Percentiles rank a stretch among this genome's conserved stretches.
phyloP scores from a whole-genome alignment of 1,140 invertebrate species.

The Platorchestia sp. region DNA sequence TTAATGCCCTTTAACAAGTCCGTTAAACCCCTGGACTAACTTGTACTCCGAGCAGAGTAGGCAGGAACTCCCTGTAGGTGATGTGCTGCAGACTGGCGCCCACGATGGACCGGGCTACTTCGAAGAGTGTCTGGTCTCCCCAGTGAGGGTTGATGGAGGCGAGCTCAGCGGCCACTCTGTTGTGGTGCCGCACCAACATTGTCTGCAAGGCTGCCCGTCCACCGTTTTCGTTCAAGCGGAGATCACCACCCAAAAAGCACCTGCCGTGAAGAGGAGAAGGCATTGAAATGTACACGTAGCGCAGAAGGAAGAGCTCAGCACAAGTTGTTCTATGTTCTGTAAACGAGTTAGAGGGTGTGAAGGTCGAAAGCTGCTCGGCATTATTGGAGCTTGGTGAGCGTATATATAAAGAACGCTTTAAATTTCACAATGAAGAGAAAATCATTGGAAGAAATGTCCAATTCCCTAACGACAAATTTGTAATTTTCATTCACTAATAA shows the following conservation, averaged over 20 bases:
- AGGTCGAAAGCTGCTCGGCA: not conserved
- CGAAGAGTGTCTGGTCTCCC: slow-evolving; percentile 72
- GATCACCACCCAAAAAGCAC: slow-evolving; percentile 96
- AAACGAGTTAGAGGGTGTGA: not conserved
- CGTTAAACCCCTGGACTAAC: slow-evolving; percentile 32
- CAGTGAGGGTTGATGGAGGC: slow-evolving; percentile 70
- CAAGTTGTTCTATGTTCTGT: not conserved
- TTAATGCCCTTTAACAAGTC: not conserved
- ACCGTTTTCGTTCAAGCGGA: slow-evolving; percentile 86
- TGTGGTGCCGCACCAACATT: slow-evolving; percentile 75
- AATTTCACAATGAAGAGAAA: not conserved
- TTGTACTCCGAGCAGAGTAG: slow-evolving; percentile 82
- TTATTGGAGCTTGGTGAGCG: no score
- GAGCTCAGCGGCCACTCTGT: slow-evolving; percentile 73
- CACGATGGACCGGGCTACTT: slow-evolving; percentile 78
- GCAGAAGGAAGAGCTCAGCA: not conserved
- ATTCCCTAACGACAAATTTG: no score
- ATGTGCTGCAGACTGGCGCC: slow-evolving; percentile 97
- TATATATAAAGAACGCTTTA: no score
- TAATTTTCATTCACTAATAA: no score
- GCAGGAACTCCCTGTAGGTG: slow-evolving; percentile 94
- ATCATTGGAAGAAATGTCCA: no score
- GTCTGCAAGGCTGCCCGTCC: slow-evolving; percentile 72
- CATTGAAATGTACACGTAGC: not conserved
- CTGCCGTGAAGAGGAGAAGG: slow-evolving; percentile 69